Evolutionary conservation across 2,888 invertebrate genomes (phyloP), one percentile per base, ranked within the genome.

Genomic region (Vandiemenella viatica): DNA sequence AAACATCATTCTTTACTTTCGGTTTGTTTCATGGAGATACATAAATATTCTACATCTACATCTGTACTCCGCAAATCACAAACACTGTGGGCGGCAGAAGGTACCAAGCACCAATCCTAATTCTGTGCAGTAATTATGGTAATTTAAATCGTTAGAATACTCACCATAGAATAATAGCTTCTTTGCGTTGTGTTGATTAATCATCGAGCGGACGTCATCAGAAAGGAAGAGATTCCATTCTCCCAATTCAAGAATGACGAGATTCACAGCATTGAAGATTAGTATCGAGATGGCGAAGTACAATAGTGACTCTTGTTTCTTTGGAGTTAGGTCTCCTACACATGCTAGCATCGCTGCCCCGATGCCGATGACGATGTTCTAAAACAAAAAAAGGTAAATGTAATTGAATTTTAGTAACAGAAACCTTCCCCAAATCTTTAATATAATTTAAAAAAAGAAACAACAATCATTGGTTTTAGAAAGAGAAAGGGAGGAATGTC

Each of bases 361-460:
- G 50, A 71, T 68, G 20, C 72, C 72, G 49, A 69, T 63, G 50
- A 70, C 61, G 52, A 71, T 66, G 56, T 70, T 70, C 72, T 72
- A 63, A n/a, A n/a, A 66, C 37, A 37, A 7, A 22, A 37, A 16
- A 20, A 15, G 23, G 13, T 16, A 37, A 20, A 21, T n/a, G 23
- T 19, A 3, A 17, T 10, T 18, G 17, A 10, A 16, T 17, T 18
- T 5, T 3, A 10, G 18, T 40, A 4, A 2, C 16, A n/a, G 4
- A 4, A 40, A 5, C 4, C 10, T 40, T n/a, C n/a, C n/a, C n/a
- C n/a, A n/a, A n/a, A n/a, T n/a, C n/a, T n/a, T n/a, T n/a, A n/a
- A n/a, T n/a, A n/a, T n/a, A n/a, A n/a, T n/a, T n/a, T n/a, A n/a
- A n/a, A n/a, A n/a, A n/a, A n/a, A n/a, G n/a, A n/a, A n/a, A n/a